Percentiles rank a stretch among this genome's conserved stretches.
Conservation (phyloP, 1,140 invertebrate species). For the Eumeta japonica region DNA sequence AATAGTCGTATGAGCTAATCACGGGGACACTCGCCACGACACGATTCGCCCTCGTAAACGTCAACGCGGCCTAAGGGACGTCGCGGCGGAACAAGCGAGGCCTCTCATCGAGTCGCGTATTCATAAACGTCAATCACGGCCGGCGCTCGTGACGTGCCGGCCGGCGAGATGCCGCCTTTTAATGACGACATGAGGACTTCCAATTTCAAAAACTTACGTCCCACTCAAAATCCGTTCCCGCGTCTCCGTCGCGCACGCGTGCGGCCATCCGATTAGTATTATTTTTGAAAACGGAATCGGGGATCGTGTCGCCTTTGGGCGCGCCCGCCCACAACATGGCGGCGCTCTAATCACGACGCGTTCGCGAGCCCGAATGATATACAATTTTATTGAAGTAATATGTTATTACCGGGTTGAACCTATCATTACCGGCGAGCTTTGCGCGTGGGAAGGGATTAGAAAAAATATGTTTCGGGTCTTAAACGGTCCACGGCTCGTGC, state of each 20-base stretch:
- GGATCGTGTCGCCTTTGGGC: slow-evolving; percentile 49
- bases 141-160: slow-evolving; percentile 51
- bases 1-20: no score
- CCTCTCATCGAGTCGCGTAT: no score
- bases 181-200: slow-evolving; percentile 43
- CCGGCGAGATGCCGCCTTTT: slow-evolving; percentile 44
- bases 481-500: slow-evolving; percentile 48
- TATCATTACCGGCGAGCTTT: slow-evolving; percentile 47
- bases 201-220: slow-evolving; percentile 53
- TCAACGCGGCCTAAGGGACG: no score
- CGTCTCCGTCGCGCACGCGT: slow-evolving; percentile 41
- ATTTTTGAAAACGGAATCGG: slow-evolving; percentile 51
- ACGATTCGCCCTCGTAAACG: no score
- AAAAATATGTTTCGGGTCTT: slow-evolving; percentile 38
- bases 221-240: slow-evolving; percentile 2
- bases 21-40: no score
- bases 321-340: slow-evolving; percentile 52
- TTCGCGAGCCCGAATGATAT: slow-evolving; percentile 50
- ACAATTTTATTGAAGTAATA: slow-evolving; percentile 55
- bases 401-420: slow-evolving; percentile 52
- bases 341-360: slow-evolving; percentile 40
- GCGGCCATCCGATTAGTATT: slow-evolving; percentile 51
- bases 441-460: slow-evolving; percentile 52
- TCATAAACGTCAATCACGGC: slow-evolving; percentile 50
- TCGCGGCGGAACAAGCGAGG: no score